A percentile compares a stretch with the other conserved stretches of the same genome.
Evolutionary conservation across 2,797 vertebrate species (phyloP).

Genomic region (Spheniscus humboldti): DNA sequence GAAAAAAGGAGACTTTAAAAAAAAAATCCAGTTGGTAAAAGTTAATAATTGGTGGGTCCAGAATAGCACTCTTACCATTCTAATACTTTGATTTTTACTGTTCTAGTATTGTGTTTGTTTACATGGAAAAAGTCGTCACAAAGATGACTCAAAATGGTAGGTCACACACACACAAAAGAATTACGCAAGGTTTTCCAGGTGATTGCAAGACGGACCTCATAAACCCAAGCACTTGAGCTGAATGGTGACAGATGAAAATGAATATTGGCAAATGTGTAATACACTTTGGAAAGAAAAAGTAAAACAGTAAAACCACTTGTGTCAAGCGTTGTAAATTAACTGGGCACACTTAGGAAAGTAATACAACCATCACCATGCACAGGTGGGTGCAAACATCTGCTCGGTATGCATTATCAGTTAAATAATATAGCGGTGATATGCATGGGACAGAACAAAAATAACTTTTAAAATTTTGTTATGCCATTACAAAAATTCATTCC

Average conservation of each 20-base stretch:
- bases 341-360: background rate
- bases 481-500: background rate
- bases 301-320: background rate
- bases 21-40: background rate
- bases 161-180: background rate
- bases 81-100: background rate
- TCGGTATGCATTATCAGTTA: background rate
- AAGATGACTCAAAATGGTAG: background rate
- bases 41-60: background rate
- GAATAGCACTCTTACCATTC: background rate
- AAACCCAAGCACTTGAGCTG: background rate
- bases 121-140: background rate
- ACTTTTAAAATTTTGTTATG: background rate
- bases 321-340: background rate
- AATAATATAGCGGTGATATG: background rate
- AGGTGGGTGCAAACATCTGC: background rate
- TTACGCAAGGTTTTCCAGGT: background rate
- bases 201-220: background rate
- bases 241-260: background rate
- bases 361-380: background rate
- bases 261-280: background rate
- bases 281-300: background rate
- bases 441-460: background rate
- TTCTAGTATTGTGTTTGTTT: background rate
- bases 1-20: background rate